phyloP scores from a whole-genome alignment of 2,888 invertebrate genomes.

The Tricholauxania praeusta region DNA sequence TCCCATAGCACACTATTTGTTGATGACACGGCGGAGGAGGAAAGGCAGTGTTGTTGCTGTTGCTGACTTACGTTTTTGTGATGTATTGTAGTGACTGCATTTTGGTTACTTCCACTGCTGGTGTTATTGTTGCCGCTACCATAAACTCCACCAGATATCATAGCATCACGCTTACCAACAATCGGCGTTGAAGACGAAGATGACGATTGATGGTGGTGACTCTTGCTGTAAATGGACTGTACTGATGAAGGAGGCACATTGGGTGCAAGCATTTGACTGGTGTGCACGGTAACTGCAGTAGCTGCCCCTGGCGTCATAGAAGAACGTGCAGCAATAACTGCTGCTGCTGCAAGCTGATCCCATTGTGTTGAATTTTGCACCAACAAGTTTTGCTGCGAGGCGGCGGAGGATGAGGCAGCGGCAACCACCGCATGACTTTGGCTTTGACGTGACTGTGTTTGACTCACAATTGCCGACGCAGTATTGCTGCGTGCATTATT shows the following conservation, averaged over 20 bases:
- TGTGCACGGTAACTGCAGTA: constrained; percentile 38
- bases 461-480: constrained; percentile 48
- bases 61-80: constrained; percentile 60
- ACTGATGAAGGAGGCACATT: constrained; percentile 40
- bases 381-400: constrained; percentile 52
- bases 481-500: constrained; percentile 59
- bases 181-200: constrained; percentile 45
- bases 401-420: constrained; percentile 38
- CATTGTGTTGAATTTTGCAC: constrained; percentile 58
- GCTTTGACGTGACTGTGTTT: constrained; percentile 38
- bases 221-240: constrained; percentile 55
- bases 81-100: constrained; percentile 43
- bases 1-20: constrained; percentile 52
- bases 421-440: constrained; percentile 18
- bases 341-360: constrained; percentile 63
- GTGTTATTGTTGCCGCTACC: constrained; percentile 51
- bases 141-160: constrained; percentile 67
- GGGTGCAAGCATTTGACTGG: constrained; percentile 50
- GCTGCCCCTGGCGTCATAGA: constrained; percentile 54
- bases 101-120: constrained; percentile 15
- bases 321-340: constrained; percentile 59
- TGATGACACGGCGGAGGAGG: background rate
- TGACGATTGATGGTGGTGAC: constrained; percentile 36
- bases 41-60: constrained; percentile 54
- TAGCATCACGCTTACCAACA: constrained; percentile 66